A percentile compares a stretch with the other conserved stretches of the same genome.
Evolutionary conservation across 2,888 invertebrate species (phyloP).

Genomic region (Drosophila lacicola): DNA sequence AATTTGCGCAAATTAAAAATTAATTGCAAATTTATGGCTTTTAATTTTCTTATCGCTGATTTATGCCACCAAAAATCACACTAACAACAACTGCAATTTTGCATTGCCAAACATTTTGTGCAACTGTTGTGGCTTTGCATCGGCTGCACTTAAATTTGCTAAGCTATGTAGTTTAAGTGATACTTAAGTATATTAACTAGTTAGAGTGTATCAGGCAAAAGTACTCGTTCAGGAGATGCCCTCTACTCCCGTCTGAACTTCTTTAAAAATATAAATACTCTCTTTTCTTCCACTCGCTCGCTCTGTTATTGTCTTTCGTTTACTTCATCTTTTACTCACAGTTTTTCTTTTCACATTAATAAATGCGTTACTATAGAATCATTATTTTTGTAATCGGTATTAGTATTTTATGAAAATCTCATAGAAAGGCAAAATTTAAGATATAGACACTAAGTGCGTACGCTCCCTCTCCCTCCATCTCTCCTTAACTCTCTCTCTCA

Average conservation of each 20-base stretch:
- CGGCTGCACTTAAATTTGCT: slow-evolving; percentile 57
- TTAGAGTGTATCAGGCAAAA: not conserved
- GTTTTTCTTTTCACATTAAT: no score
- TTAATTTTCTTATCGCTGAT: slow-evolving; percentile 82
- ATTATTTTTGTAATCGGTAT: no score
- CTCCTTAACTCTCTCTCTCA: no score
- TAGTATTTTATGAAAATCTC: not conserved
- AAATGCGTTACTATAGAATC: no score
- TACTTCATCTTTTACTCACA: not conserved
- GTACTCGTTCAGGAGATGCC: not conserved
- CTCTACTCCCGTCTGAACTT: not conserved
- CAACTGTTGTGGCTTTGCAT: slow-evolving; percentile 25
- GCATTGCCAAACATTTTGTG: slow-evolving; percentile 29
- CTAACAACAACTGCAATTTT: slow-evolving; percentile 11
- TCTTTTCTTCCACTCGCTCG: not conserved
- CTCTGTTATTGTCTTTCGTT: not conserved
- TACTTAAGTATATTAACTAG: slow-evolving; percentile 36
- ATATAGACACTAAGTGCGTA: not conserved
- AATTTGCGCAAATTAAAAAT: slow-evolving; percentile 82
- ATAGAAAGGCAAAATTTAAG: not conserved
- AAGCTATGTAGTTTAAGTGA: slow-evolving; percentile 40
- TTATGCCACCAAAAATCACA: slow-evolving; percentile 61
- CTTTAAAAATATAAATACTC: no score
- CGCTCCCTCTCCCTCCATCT: no score
- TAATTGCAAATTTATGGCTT: slow-evolving; percentile 83